Percentiles rank a stretch among this genome's conserved stretches.
phyloP scores from a whole-genome alignment of 2,113 vertebrate genomes.

The Orcinus orca region DNA sequence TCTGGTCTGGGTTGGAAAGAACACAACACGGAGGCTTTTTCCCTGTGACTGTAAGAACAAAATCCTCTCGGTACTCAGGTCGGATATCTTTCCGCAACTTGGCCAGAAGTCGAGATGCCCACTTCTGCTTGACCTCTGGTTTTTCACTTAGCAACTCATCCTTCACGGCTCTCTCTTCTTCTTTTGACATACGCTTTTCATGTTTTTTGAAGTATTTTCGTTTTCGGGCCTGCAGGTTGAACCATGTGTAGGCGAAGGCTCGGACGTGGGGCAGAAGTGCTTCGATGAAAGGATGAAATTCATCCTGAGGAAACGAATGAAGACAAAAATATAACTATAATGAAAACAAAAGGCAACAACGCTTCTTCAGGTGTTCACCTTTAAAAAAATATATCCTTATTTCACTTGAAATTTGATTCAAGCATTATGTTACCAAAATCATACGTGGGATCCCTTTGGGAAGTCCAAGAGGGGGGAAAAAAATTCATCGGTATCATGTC shows the following conservation, averaged over 20 bases:
- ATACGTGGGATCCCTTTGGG: neutral
- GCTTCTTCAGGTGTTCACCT: neutral
- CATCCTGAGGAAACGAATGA: slow-evolving; percentile 88
- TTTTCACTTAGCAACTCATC: slow-evolving; percentile 98
- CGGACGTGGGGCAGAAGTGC: slow-evolving; percentile 98
- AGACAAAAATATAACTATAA: slow-evolving; percentile 54
- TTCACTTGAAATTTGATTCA: slow-evolving; percentile 19
- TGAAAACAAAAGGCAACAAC: slow-evolving; percentile 56
- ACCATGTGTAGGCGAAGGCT: slow-evolving; percentile 99
- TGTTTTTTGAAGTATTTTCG: slow-evolving; percentile 99
- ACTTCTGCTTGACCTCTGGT: slow-evolving; percentile 99
- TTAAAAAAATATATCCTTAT: neutral
- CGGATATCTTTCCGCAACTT: slow-evolving; percentile 99
- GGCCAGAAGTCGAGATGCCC: slow-evolving; percentile 98
- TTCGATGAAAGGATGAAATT: slow-evolving; percentile 99
- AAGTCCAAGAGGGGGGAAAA: neutral
- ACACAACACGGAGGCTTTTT: slow-evolving; percentile 99
- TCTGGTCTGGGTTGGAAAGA: slow-evolving; percentile 99
- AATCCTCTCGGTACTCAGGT: slow-evolving; percentile 99
- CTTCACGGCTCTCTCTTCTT: slow-evolving; percentile 99
- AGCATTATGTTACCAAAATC: neutral
- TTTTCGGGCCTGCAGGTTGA: slow-evolving; percentile 99
- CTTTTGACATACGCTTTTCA: slow-evolving; percentile 99
- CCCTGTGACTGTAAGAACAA: slow-evolving; percentile 98
- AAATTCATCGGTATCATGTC: neutral